Evolutionary conservation across 2,888 invertebrate species (phyloP), one percentile per base, ranked within the genome.

Genomic region (Noctua fimbriata): DNA sequence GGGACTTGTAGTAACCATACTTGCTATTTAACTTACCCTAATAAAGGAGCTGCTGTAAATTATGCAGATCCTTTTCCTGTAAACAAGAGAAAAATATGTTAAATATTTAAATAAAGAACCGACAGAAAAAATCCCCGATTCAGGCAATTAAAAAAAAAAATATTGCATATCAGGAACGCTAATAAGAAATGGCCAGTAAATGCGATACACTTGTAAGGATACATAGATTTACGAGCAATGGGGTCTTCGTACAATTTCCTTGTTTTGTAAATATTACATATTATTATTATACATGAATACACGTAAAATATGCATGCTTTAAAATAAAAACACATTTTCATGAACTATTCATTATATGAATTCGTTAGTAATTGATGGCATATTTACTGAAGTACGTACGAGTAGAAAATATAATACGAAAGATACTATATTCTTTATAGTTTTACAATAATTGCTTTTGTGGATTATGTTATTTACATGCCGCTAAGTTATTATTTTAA

Each of bases 31-130:
- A 85, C 83, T 85, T 65, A 83, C 83, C 44, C 9, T 60, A 58
- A 36, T 60, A 41, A 60, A 60, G 74, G 52, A 73, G 60, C 74
- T 79, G 85, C 79, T 41, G 75, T 55, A 52, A 74, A 49, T 41
- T 5, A 36, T 32, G 32, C 70, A 76, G 69, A 18, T 76, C 65
- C 52, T 72, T 21, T 81, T 65, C 41, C 86, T 85, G 86, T 16
- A 24, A 82, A 76, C 63, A 83, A 85, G 85, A 67, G 3, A 66
- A 73, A 6, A 32, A 9, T 3, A 9, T 12, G 3, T 52, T 16
- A 28, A 67, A 9, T 32, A 63, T 18, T 63, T 28, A 28, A 1
- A 18, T 9, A 18, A 63, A 32, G 18, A 1, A 36, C n/a, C 5
- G 32, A 47, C 49, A 9, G 5, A 21, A 5, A 18, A n/a, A 5